Conservation (phyloP, 2,113 vertebrate species). For the Lycocorax pyrrhopterus region DNA sequence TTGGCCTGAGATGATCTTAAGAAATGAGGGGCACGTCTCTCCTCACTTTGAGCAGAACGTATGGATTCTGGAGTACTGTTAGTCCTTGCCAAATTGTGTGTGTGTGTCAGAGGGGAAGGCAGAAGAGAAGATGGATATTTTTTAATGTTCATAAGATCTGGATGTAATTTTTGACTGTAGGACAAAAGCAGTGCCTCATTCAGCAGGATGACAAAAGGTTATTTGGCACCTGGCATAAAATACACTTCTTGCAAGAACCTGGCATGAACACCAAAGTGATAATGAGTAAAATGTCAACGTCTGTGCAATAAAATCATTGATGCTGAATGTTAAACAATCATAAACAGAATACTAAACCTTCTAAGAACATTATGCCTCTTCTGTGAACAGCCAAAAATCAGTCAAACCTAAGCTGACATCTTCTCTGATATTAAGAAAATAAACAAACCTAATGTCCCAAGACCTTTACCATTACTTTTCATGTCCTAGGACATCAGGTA, state of each 20-base stretch:
- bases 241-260: slow-evolving; percentile 64
- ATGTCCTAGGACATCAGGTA: slow-evolving; percentile 35
- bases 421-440: background rate
- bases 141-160: slow-evolving; percentile 44
- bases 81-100: slow-evolving; percentile 5
- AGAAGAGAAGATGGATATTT: slow-evolving; percentile 59
- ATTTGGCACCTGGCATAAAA: slow-evolving; percentile 72
- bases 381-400: slow-evolving; percentile 12
- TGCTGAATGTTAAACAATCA: slow-evolving; percentile 73
- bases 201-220: slow-evolving; percentile 73
- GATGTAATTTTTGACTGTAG: slow-evolving; percentile 65
- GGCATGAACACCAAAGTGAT: slow-evolving; percentile 61
- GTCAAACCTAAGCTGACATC: background rate
- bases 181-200: slow-evolving; percentile 72
- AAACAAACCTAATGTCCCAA: background rate
- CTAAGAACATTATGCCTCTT: slow-evolving; percentile 47
- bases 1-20: background rate
- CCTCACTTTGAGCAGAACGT: slow-evolving; percentile 2
- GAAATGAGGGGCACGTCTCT: background rate
- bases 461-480: background rate
- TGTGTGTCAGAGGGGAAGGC: slow-evolving; percentile 9
- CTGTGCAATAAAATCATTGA: slow-evolving; percentile 70
- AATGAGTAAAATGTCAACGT: slow-evolving; percentile 73
- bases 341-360: slow-evolving; percentile 64
- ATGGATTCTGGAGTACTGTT: background rate